Evolutionary conservation across 2,888 invertebrate genomes (phyloP).

Genomic region (Meiosimyza decipiens): DNA sequence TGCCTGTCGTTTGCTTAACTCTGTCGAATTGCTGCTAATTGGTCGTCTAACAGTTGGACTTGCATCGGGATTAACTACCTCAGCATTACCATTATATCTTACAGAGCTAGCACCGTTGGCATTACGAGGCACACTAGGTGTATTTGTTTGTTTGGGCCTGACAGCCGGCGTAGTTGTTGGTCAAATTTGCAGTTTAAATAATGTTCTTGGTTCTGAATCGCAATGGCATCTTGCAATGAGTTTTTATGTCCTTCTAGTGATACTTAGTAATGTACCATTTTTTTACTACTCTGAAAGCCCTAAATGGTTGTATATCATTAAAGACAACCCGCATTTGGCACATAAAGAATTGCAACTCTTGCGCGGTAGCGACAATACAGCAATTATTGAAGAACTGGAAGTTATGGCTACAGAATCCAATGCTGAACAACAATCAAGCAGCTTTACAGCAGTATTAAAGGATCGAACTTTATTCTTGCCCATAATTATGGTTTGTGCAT

Average conservation of each 20-base stretch:
- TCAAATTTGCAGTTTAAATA: conserved; percentile 61
- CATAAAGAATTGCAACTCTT: conserved; percentile 73
- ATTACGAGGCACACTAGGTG: conserved; percentile 85
- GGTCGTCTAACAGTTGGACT: conserved; percentile 84
- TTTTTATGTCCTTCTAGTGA: conserved; percentile 76
- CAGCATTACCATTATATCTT: conserved; percentile 89
- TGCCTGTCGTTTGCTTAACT: conserved; percentile 73
- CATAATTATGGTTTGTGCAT: conserved; percentile 78
- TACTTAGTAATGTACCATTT: conserved; percentile 74
- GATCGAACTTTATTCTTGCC: conserved; percentile 75
- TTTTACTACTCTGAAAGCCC: conserved; percentile 87
- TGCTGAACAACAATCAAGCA: conserved; percentile 67
- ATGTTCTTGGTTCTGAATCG: conserved; percentile 69
- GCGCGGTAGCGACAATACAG: conserved; percentile 69
- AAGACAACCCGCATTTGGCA: conserved; percentile 74
- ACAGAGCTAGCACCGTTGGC: conserved; percentile 84
- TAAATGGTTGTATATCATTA: conserved; percentile 82
- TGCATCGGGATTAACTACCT: conserved; percentile 83
- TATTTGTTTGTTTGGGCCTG: conserved; percentile 71
- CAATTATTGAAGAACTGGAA: conserved; percentile 72
- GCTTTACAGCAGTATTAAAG: conserved; percentile 72
- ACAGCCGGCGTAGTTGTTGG: conserved; percentile 65
- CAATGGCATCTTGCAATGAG: conserved; percentile 83
- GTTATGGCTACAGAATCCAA: conserved; percentile 70
- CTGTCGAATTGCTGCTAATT: conserved; percentile 81